A percentile compares a stretch with the other conserved stretches of the same genome.
These are phyloP conservation scores for Oasisia sp. DNA, from an alignment of 2,888 invertebrate species.

Conservation along the genomic window DNA sequence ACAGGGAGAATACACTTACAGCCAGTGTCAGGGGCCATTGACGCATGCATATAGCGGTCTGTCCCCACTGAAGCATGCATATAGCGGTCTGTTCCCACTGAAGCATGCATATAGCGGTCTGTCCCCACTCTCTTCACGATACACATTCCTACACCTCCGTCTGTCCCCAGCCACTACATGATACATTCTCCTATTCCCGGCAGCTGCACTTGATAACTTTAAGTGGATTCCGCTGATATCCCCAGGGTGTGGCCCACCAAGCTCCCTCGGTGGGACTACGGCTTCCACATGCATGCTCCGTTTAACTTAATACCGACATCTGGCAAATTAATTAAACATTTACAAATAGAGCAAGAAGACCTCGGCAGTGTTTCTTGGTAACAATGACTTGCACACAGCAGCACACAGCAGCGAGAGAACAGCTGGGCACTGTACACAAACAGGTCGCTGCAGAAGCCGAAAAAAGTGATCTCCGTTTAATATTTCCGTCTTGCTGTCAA, in stretches of 20 bases:
- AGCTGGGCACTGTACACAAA: neutral
- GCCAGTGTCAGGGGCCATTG: neutral
- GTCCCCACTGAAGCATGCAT: neutral
- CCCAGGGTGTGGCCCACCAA: neutral
- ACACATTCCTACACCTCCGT: no score
- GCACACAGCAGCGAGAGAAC: neutral
- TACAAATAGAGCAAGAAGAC: neutral
- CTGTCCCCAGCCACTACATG: neutral
- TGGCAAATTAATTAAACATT: conserved; percentile 17
- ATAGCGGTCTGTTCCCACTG: neutral
- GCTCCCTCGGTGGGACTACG: neutral
- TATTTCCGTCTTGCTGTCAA: no score
- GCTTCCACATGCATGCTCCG: neutral
- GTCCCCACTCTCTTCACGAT: no score
- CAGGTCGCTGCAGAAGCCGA: neutral
- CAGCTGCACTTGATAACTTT: conserved; percentile 1
- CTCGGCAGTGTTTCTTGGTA: neutral
- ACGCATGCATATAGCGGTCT: neutral
- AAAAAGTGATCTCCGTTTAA: neutral
- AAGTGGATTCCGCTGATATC: neutral
- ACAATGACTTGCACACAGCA: neutral
- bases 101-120: no score
- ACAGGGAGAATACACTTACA: neutral
- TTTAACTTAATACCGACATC: conserved; percentile 2
- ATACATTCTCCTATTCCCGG: neutral